Evolutionary conservation across 2,888 invertebrate species (phyloP), one percentile per base, ranked within the genome.

Genomic region (Stenoptilia bipunctidactyla): DNA sequence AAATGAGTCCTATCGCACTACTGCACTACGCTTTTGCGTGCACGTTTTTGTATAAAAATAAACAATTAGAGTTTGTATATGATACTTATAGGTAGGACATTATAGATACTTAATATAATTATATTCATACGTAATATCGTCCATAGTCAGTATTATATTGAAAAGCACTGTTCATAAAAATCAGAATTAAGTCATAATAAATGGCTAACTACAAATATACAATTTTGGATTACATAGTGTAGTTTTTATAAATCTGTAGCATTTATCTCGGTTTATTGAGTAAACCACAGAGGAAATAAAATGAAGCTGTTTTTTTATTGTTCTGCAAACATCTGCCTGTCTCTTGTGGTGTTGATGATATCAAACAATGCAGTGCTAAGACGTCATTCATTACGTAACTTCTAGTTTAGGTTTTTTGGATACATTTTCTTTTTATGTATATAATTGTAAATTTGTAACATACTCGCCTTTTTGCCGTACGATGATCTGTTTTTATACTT

Each of bases 381-480:
- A 61, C 58, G 53, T 61, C 62, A 66, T 61, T 61, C 54, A 51
- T 57, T 68, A 67, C 58, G 53, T 62, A 56, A 67, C 59, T 52
- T 53, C 61, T 69, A 52, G 59, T n/a, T 4, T 30, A 30, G 30
- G 30, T 30, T n/a, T 63, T 76, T 79, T 79, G 65, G 71, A 77
- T 65, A 69, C 62, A 69, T 68, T 75, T 68, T 60, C 55, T 50
- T 61, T 61, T 66, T 75, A 70, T 82, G 77, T 82, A 82, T 62
- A 80, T 79, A 77, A 61, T 64, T 82, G 82, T 83, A 83, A 63
- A 80, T 74, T 73, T 71, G 56, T 82, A 79, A 70, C 61, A 60
- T 70, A 68, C 63, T 68, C 60, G 61, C 52, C 51, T 50, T 47
- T 65, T 66, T 61, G 56, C 57, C 51, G 47, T 62, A 67, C 70